These are phyloP conservation scores for Karalla daura DNA, from an alignment of 2,797 vertebrate species.

Conservation along the genomic window DNA sequence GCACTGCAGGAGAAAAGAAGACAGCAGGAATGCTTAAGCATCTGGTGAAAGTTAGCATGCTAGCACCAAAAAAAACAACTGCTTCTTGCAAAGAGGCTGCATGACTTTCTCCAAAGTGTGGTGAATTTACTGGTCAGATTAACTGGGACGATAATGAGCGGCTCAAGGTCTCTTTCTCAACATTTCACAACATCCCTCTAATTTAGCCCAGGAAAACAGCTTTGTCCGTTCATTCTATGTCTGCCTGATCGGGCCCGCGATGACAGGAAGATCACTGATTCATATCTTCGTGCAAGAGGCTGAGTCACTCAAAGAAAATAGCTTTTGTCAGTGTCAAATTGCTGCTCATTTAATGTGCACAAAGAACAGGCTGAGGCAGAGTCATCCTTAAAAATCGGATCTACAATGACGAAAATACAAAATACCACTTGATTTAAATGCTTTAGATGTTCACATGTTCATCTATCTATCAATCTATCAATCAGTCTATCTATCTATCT, in stretches of 20 bases:
- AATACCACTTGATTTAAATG: too few relatives aligned
- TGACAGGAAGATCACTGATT: background rate
- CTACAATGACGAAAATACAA: background rate
- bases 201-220: background rate
- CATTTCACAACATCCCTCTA: background rate
- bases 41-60: too few relatives aligned
- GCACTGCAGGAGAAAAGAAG: too few relatives aligned
- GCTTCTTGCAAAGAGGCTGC: too few relatives aligned
- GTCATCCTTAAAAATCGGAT: background rate
- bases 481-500: too few relatives aligned
- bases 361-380: background rate
- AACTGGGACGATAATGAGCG: too few relatives aligned
- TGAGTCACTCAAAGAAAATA: conserved; percentile 17
- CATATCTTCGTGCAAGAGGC: background rate
- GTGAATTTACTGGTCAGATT: too few relatives aligned
- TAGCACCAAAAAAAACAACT: too few relatives aligned
- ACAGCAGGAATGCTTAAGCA: too few relatives aligned
- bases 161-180: background rate
- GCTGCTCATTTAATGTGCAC: background rate
- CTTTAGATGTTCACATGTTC: too few relatives aligned
- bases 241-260: background rate
- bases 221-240: background rate
- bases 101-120: too few relatives aligned
- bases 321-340: background rate
- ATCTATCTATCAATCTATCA: too few relatives aligned